Percentiles rank a stretch among this genome's conserved stretches.
Evolutionary conservation across 2,113 vertebrate species (phyloP).

Genomic region (Pomatostomus ruficeps): DNA sequence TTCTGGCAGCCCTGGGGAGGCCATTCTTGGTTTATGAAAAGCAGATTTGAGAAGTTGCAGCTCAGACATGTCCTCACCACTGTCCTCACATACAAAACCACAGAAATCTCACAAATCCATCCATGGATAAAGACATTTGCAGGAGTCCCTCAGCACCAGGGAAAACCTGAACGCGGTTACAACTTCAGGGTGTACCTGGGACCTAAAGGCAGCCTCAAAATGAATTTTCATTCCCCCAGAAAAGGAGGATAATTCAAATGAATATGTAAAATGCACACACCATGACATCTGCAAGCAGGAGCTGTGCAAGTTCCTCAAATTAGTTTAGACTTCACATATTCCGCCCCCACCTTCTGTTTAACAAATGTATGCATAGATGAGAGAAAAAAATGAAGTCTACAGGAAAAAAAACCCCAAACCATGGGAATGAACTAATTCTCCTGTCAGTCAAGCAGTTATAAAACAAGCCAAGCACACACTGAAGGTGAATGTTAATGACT

Average conservation of each 20-base stretch:
- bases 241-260: slow-evolving; percentile 23
- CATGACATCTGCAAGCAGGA: slow-evolving; percentile 50
- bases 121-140: background rate
- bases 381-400: background rate
- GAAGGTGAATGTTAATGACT: slow-evolving; percentile 66
- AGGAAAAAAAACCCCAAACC: background rate
- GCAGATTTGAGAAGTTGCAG: background rate
- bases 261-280: slow-evolving; percentile 53
- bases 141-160: background rate
- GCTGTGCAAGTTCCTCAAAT: slow-evolving; percentile 34
- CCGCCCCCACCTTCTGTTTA: slow-evolving; percentile 45
- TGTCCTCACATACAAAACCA: background rate
- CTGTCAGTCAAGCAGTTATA: slow-evolving; percentile 56
- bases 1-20: background rate
- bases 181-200: background rate
- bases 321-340: slow-evolving; percentile 54
- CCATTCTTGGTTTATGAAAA: background rate
- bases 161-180: background rate
- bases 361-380: slow-evolving; percentile 39
- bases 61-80: background rate
- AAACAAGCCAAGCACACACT: slow-evolving; percentile 52
- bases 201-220: background rate
- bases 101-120: background rate
- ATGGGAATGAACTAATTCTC: slow-evolving; percentile 39
- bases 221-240: background rate